A percentile compares a stretch with the other conserved stretches of the same genome.
Evolutionary conservation across 2,113 vertebrate species (phyloP).

Genomic region (Rhabdomys dilectus): DNA sequence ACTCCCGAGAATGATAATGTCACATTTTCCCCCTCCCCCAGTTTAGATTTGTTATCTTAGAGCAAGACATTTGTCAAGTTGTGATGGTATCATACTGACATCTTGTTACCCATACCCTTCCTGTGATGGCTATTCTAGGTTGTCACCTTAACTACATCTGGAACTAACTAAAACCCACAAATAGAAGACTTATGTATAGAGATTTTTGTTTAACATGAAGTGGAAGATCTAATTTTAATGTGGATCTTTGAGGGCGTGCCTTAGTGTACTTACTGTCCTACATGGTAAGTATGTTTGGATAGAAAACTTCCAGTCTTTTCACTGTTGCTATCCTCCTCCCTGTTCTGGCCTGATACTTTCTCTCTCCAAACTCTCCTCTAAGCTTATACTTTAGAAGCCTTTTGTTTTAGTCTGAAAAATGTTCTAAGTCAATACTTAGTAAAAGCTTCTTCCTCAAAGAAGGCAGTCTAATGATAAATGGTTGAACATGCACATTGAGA

Average conservation of each 20-base stretch:
- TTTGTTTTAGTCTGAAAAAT: not conserved
- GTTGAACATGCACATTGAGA: not conserved
- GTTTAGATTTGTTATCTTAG: not conserved
- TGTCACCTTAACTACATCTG: not conserved
- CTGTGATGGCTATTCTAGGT: not conserved
- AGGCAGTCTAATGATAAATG: not conserved
- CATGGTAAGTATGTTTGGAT: not conserved
- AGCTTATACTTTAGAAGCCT: not conserved
- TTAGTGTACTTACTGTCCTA: not conserved
- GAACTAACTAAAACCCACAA: not conserved
- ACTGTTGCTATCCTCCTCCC: not conserved
- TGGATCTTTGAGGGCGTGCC: not conserved
- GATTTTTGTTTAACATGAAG: not conserved
- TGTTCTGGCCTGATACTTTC: not conserved
- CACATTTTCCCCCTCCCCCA: not conserved
- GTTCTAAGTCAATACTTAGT: not conserved
- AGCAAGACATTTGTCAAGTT: not conserved
- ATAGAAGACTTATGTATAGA: too few relatives aligned
- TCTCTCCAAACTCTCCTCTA: not conserved
- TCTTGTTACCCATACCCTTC: not conserved
- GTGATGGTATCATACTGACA: not conserved
- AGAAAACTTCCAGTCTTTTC: not conserved
- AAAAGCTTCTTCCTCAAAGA: not conserved
- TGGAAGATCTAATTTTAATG: not conserved
- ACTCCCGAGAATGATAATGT: not conserved